A percentile compares a stretch with the other conserved stretches of the same genome.
Conservation (phyloP, 1,140 invertebrate species). For the Heliconius hermathena region DNA sequence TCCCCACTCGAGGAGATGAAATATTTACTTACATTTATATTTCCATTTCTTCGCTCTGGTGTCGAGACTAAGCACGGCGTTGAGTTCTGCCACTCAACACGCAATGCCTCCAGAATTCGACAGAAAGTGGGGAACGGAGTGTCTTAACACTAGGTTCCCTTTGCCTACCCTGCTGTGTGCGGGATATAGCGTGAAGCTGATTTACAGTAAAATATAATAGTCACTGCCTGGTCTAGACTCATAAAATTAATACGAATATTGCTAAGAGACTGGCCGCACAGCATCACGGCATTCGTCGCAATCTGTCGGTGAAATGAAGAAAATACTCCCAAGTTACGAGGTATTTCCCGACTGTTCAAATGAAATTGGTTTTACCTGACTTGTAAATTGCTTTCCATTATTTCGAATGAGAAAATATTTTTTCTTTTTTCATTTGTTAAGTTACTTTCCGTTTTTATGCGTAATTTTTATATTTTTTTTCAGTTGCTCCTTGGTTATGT, state of each 20-base stretch:
- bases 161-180: too few species aligned
- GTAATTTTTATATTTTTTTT: not conserved
- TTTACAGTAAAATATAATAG: conserved; percentile 37
- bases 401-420: not conserved
- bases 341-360: conserved; percentile 6
- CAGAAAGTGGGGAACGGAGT: too few species aligned
- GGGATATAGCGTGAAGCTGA: too few species aligned
- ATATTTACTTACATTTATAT: too few species aligned
- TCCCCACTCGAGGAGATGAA: too few species aligned
- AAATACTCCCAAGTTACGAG: conserved; percentile 12
- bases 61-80: too few species aligned
- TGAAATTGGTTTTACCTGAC: conserved; percentile 21
- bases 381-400: conserved; percentile 7
- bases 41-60: too few species aligned
- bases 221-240: conserved; percentile 44
- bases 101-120: too few species aligned
- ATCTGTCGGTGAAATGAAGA: conserved; percentile 30
- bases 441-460: not conserved
- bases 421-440: conserved; percentile 3
- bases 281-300: conserved; percentile 23
- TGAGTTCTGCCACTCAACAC: too few species aligned
- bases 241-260: conserved; percentile 33
- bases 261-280: conserved; percentile 19
- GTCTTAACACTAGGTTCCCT: too few species aligned
- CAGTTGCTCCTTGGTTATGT: not conserved